Percentiles rank a stretch among this genome's conserved stretches.
phyloP scores from a whole-genome alignment of 2,888 invertebrate genomes.

The Oxycera nigricornis region DNA sequence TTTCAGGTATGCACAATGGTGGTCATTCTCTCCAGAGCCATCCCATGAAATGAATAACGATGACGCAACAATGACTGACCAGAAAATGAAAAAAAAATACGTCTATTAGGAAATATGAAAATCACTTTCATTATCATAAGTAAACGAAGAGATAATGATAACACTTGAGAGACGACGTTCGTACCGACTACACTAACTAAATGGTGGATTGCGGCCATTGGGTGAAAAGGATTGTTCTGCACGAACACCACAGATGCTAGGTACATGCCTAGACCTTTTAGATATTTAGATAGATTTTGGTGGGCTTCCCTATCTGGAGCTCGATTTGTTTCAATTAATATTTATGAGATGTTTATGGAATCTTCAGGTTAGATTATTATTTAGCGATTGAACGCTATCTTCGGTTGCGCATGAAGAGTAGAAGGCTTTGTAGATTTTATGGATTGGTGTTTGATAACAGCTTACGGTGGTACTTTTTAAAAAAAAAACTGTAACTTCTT shows the following conservation, averaged over 20 bases:
- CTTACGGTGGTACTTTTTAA: no score
- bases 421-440: no score
- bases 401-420: no score
- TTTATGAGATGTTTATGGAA: constrained; percentile 11
- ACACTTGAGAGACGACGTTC: neutral
- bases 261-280: neutral
- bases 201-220: no score
- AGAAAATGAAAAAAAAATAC: neutral
- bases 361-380: neutral
- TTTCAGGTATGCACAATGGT: neutral
- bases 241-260: neutral
- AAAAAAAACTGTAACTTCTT: no score
- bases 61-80: neutral
- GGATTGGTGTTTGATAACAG: no score
- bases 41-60: constrained; percentile 16
- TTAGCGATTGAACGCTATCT: neutral
- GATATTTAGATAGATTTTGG: neutral
- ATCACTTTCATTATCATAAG: constrained; percentile 39
- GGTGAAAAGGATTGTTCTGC: neutral
- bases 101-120: constrained; percentile 4
- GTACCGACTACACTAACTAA: neutral
- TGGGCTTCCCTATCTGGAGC: neutral
- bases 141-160: constrained; percentile 30
- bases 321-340: constrained; percentile 19
- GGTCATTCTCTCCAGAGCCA: neutral